These are phyloP conservation scores for Pseudopodoces humilis DNA, from an alignment of 2,113 vertebrate species.

Conservation along the genomic window DNA sequence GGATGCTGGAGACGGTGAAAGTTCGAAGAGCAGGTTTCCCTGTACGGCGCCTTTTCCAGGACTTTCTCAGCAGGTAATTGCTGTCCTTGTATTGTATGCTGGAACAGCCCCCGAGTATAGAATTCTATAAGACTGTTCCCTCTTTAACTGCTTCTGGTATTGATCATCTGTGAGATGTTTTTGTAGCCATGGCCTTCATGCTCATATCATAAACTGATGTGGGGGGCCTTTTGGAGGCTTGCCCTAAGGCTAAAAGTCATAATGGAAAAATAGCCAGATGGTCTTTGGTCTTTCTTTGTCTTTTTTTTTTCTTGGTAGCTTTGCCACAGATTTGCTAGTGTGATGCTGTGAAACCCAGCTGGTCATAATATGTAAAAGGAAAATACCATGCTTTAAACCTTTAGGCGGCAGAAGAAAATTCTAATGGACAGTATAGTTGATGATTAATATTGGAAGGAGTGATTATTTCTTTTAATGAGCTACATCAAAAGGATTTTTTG, in stretches of 20 bases:
- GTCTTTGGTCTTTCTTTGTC: not conserved
- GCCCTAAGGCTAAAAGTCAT: conserved; percentile 5
- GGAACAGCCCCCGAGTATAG: not conserved
- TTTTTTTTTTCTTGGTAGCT: not conserved
- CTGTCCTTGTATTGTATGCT: not conserved
- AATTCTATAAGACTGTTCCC: not conserved
- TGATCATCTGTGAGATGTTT: not conserved
- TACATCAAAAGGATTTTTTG: conserved; percentile 26
- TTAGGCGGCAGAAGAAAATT: conserved; percentile 6
- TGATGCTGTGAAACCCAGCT: conserved; percentile 21
- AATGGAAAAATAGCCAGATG: conserved; percentile 1
- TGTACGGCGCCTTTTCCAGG: conserved; percentile 83
- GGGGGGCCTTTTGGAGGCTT: not conserved
- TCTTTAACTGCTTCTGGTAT: not conserved
- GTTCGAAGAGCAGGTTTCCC: conserved; percentile 90
- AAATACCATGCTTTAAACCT: not conserved
- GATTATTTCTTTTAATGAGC: conserved; percentile 22
- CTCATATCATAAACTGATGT: not conserved
- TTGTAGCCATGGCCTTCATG: not conserved
- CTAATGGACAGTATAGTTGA: not conserved
- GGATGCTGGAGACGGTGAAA: conserved; percentile 93
- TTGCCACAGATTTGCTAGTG: not conserved
- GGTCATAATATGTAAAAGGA: not conserved
- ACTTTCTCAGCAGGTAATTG: conserved; percentile 83
- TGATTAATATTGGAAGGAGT: not conserved